phyloP scores from a whole-genome alignment of 2,888 invertebrate species.

The Lasius platythorax region DNA sequence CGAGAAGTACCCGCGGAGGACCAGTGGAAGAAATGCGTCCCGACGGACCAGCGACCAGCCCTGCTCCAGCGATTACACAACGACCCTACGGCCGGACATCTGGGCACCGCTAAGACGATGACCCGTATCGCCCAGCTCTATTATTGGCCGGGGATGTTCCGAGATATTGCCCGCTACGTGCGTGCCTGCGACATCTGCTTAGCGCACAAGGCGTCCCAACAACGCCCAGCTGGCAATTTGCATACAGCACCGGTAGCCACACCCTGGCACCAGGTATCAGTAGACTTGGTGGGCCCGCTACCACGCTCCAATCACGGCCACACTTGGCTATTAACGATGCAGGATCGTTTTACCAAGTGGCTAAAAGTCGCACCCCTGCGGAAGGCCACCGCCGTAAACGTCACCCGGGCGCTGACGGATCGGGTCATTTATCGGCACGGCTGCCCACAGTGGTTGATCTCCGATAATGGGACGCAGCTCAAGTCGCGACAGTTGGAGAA shows the following conservation, averaged over 20 bases:
- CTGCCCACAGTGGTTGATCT: too few relatives aligned
- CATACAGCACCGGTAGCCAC: slow-evolving; percentile 53
- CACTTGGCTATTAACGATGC: slow-evolving; percentile 58
- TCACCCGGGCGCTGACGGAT: neutral
- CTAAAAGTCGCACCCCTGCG: slow-evolving; percentile 63
- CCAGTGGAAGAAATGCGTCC: neutral
- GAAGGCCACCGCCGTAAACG: slow-evolving; percentile 17
- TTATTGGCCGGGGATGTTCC: slow-evolving; percentile 77
- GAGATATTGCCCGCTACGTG: slow-evolving; percentile 18
- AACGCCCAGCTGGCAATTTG: too few relatives aligned
- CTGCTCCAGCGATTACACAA: slow-evolving; percentile 75
- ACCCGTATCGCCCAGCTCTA: slow-evolving; percentile 66
- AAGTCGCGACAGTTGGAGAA: too few relatives aligned
- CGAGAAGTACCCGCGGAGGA: slow-evolving; percentile 55
- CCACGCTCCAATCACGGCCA: slow-evolving; percentile 56
- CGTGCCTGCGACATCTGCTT: too few relatives aligned
- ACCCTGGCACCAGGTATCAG: slow-evolving; percentile 52
- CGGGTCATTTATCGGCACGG: too few relatives aligned
- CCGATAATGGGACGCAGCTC: too few relatives aligned
- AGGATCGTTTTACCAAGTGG: slow-evolving; percentile 51
- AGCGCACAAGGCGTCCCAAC: too few relatives aligned
- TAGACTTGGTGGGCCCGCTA: slow-evolving; percentile 64
- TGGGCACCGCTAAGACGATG: slow-evolving; percentile 61
- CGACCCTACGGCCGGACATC: slow-evolving; percentile 85
- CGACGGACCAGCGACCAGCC: too few relatives aligned